Base-by-base conservation (phyloP, 2,888 invertebrate species). In the Cinara cedri region DNA sequence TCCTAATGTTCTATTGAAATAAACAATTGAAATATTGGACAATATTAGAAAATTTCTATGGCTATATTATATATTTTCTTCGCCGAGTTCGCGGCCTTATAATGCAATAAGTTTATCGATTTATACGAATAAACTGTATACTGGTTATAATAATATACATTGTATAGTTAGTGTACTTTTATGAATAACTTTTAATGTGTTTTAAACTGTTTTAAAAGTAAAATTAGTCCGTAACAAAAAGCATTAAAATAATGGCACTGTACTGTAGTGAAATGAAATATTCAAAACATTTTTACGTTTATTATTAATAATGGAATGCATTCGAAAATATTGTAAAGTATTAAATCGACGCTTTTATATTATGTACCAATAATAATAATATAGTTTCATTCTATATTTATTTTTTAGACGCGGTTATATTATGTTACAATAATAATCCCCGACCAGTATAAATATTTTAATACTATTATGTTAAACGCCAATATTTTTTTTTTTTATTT, bases 131-230 rank as follows among this genome's bases (percentile, higher is more conserved):
- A 46, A 44, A 19, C 34, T 34, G 21, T 44, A 21, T 60, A 60
- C n/a, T n/a, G n/a, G n/a, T n/a, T n/a, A n/a, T n/a, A n/a, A n/a
- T n/a, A n/a, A n/a, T n/a, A n/a, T n/a, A n/a, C n/a, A n/a, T n/a
- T n/a, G 16, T 14, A 14, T 21, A 44, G 13, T 21, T 3, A 34
- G 34, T 34, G 6, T 34, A 34, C 34, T 34, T 34, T 44, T 19
- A 21, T 21, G 49, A 68, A 68, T 68, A 26, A 68, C 49, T 68
- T 68, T 51, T 51, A 68, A 68, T 49, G 26, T 49, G 49, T 24
- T 68, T 68, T 49, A 16, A 24, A 68, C n/a, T 51, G n/a, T 68
- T 68, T 68, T 26, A 51, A 68, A 68, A 68, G 49, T 68, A 68
- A 49, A 66, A 66, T 68, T 49, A 68, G 68, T 49, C 49, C 16